These are phyloP conservation scores for Physeter macrocephalus DNA, from an alignment of 2,113 vertebrate genomes.

Conservation along the genomic window DNA sequence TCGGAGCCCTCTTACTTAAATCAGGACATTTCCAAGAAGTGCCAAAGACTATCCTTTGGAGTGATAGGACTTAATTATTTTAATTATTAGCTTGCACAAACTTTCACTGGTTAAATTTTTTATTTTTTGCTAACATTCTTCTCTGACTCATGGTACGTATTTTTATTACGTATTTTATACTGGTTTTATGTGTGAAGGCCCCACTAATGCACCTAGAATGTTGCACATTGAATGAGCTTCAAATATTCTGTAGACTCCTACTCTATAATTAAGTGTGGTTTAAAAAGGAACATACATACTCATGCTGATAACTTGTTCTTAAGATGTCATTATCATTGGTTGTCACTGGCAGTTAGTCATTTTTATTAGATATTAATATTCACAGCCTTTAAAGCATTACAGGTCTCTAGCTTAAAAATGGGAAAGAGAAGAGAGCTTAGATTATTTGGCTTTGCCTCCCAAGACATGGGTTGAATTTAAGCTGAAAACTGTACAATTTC, in stretches of 20 bases:
- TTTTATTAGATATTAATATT: slow-evolving; percentile 50
- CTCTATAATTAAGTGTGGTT: slow-evolving; percentile 44
- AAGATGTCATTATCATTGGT: slow-evolving; percentile 29
- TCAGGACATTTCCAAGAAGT: background rate
- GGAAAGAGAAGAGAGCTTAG: background rate
- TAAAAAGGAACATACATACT: slow-evolving; percentile 39
- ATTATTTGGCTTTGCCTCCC: slow-evolving; percentile 11
- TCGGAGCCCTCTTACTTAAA: background rate
- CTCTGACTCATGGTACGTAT: background rate
- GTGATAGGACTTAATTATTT: background rate
- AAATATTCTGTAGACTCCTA: slow-evolving; percentile 38
- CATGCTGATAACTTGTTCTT: slow-evolving; percentile 45
- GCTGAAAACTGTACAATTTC: background rate
- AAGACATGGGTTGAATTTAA: background rate
- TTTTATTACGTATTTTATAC: slow-evolving; percentile 36
- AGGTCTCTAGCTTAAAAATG: slow-evolving; percentile 10
- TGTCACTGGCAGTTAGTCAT: slow-evolving; percentile 22
- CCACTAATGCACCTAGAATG: slow-evolving; percentile 20
- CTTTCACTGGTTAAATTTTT: background rate
- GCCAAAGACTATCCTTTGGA: background rate
- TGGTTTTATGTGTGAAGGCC: background rate
- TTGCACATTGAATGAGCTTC: slow-evolving; percentile 31
- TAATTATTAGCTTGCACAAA: background rate
- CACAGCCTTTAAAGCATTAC: slow-evolving; percentile 27
- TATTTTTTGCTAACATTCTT: background rate